phyloP scores from a whole-genome alignment of 2,113 vertebrate genomes.

The Lynx canadensis region DNA sequence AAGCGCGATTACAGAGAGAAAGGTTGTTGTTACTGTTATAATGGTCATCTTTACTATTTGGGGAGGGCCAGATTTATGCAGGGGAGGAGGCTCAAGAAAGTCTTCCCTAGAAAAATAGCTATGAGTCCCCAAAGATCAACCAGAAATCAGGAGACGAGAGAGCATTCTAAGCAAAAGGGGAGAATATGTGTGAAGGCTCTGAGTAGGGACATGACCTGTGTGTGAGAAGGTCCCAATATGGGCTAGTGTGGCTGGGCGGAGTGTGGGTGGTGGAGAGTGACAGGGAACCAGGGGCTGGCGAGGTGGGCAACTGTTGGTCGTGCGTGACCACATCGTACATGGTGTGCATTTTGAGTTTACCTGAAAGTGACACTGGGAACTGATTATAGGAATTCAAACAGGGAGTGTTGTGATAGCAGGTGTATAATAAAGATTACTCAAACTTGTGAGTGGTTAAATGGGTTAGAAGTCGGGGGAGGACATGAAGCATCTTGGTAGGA shows the following conservation, averaged over 20 bases:
- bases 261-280: too few species aligned
- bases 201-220: neutral
- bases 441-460: neutral
- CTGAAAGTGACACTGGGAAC: neutral
- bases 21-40: too few species aligned
- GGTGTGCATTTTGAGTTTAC: neutral
- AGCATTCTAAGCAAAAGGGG: neutral
- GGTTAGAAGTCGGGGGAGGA: neutral
- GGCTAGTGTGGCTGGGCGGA: neutral
- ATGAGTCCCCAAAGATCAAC: neutral
- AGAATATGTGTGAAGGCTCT: neutral
- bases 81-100: neutral
- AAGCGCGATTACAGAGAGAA: neutral
- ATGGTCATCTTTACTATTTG: neutral
- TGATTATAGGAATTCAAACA: neutral
- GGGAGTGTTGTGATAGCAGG: neutral
- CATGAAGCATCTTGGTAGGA: neutral
- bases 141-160: neutral
- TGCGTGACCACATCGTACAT: rapidly evolving
- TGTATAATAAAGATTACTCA: neutral
- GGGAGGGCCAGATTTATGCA: neutral
- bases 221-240: neutral
- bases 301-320: neutral
- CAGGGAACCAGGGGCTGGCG: too few species aligned
- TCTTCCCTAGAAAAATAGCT: neutral